Percentiles rank a stretch among this genome's conserved stretches.
phyloP scores from a whole-genome alignment of 2,113 vertebrate genomes.

The Pan troglodytes region NHGRI_mPanTro3-v2.1_pri NC_072408.2:120970501-120971000 shows the following conservation, averaged over 20 bases:
- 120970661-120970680: background rate
- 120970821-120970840: no score
- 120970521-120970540: background rate
- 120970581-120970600: no score
- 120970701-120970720: background rate
- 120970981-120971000: background rate
- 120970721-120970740: background rate
- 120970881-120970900: background rate
- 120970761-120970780: background rate
- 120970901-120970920: background rate
- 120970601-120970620: background rate
- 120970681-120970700: background rate
- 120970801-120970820: background rate
- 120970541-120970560: background rate
- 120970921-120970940: background rate
- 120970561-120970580: no score
- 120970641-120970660: background rate
- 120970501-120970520: background rate
- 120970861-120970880: background rate
- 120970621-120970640: background rate
- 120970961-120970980: background rate
- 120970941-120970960: no score
- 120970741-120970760: accelerated
- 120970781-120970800: background rate
- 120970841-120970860: background rate